These are phyloP conservation scores for Fukomys damarensis DNA, from an alignment of 2,113 vertebrate species.

Conservation along the genomic window DNA sequence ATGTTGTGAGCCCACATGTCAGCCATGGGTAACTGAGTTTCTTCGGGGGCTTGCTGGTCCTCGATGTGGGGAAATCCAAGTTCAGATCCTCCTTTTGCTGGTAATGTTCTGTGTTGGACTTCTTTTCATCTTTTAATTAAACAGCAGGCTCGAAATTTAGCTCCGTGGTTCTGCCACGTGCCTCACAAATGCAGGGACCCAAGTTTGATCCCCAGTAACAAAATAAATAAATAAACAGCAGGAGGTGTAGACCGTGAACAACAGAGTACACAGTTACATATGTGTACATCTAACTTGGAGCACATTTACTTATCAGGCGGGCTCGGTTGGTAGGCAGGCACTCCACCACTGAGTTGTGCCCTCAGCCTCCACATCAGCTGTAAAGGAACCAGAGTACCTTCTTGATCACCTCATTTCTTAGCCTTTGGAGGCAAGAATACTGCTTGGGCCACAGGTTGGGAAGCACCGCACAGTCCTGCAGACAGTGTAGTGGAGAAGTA, in stretches of 20 bases:
- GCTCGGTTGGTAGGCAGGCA: not conserved
- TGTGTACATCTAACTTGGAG: too few relatives aligned
- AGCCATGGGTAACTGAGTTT: not conserved
- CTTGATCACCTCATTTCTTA: not conserved
- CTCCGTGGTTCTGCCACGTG: too few relatives aligned
- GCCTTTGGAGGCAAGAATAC: not conserved
- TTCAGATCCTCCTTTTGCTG: accelerated
- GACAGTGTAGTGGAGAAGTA: not conserved
- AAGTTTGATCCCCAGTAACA: too few relatives aligned
- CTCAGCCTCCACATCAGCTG: not conserved
- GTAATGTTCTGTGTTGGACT: not conserved
- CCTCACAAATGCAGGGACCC: too few relatives aligned
- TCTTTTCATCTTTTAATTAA: not conserved
- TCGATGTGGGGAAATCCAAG: not conserved
- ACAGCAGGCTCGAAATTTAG: too few relatives aligned
- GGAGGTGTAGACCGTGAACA: not conserved
- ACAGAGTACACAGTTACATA: too few relatives aligned
- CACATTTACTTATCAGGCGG: not conserved
- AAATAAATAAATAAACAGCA: too few relatives aligned
- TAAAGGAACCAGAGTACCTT: not conserved
- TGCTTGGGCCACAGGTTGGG: not conserved
- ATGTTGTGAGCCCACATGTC: accelerated
- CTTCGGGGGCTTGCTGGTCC: not conserved
- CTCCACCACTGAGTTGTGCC: not conserved
- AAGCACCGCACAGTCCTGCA: not conserved